Evolutionary conservation across 2,888 invertebrate species (phyloP), one percentile per base, ranked within the genome.

Genomic region (Phyllotreta cruciferae): DNA sequence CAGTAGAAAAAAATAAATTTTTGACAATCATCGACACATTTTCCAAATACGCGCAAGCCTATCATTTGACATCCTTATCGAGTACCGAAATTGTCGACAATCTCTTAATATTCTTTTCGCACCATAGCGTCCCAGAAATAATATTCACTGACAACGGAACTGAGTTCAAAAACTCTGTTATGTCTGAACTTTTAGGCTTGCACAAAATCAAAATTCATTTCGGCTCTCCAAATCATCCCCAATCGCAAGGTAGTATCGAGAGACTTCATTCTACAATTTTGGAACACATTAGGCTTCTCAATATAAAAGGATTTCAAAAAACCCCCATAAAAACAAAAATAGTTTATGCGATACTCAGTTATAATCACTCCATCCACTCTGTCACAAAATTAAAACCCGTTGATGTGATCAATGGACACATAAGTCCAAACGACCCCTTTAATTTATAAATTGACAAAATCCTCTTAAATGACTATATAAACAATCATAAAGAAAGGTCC

Each of bases 131-230:
- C 14, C 47, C 63, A 6, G 11, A 66, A 54, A 44, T 56, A 34
- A 49, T 66, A 6, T 38, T 61, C 3, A 44, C 53, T 8, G 65
- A 66, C 37, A 58, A 56, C 35, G 65, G 57, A 6, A 63, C 60
- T n/a, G 47, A 63, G 47, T 57, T 66, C 34, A 44, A 64, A 60
- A 64, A 61, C 36, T 11, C 41, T 3, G 14, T 52, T 9, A 37
- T 65, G 8, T 11, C 56, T 52, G 63, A 65, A 37, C 60, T 67
- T 45, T 9, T 47, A 6, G 42, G 41, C 41, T 37, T 58, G 37
- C 60, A 67, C 9, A 67, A 67, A 55, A 67, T 67, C 6, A 7
- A 57, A 11, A 44, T 62, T 14, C 63, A 69, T 45, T 63, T 57
- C 42, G 10, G 41, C 54, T 2, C 9, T 34, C 8, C 24, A 24